Conservation (phyloP, 2,113 vertebrate genomes). For the Limnothrissa miodon region DNA sequence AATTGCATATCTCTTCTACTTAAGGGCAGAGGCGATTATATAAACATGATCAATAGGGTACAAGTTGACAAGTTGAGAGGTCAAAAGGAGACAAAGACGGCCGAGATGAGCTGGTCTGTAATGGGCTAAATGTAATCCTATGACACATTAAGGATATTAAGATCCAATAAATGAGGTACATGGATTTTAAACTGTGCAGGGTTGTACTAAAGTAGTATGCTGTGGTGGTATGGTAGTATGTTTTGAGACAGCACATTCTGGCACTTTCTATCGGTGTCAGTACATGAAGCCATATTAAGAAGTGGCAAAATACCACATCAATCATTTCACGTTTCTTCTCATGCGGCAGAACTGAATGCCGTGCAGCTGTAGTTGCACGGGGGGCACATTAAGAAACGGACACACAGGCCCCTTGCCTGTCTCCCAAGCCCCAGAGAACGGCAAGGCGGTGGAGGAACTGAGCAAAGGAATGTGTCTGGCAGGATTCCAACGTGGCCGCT, state of each 20-base stretch:
- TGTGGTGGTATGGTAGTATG: neutral
- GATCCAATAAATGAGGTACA: no score
- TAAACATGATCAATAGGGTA: neutral
- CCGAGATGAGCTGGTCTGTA: no score
- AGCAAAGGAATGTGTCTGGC: slow-evolving; percentile 25
- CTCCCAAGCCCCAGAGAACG: neutral
- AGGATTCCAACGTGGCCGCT: neutral
- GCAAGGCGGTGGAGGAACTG: neutral
- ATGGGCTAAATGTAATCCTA: no score
- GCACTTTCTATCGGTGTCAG: neutral
- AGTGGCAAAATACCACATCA: neutral
- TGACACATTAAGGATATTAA: no score
- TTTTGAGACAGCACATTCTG: no score
- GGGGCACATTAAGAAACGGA: neutral
- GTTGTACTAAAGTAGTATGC: no score
- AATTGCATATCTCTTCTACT: neutral
- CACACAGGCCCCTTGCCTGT: neutral
- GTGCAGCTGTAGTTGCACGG: neutral
- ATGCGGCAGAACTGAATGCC: neutral
- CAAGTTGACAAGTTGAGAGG: no score
- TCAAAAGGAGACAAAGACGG: no score
- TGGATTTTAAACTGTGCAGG: no score
- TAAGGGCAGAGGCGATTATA: neutral
- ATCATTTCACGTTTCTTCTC: neutral
- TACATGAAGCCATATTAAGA: neutral